phyloP scores from a whole-genome alignment of 2,888 invertebrate genomes.

The Nomada goodeniana region DNA sequence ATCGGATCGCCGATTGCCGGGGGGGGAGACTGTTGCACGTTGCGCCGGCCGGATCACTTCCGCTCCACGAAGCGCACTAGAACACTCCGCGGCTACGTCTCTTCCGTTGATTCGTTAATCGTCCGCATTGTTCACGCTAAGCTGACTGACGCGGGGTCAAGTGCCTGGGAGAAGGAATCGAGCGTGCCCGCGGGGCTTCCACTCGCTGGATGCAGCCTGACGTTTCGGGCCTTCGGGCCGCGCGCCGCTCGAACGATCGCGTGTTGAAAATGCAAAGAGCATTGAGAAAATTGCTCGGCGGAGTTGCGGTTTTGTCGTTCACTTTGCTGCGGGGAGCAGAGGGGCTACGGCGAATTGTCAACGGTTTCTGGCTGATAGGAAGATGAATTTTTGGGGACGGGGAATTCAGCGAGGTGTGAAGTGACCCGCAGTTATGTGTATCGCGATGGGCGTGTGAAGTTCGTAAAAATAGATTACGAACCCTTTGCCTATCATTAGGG shows the following conservation, averaged over 20 bases:
- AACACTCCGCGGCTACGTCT: slow-evolving; percentile 65
- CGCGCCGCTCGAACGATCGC: not conserved
- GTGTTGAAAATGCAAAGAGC: not conserved
- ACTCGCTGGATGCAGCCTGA: slow-evolving; percentile 16
- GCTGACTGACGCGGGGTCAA: slow-evolving; percentile 55
- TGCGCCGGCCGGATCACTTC: slow-evolving; percentile 70
- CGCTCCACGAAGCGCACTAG: slow-evolving; percentile 72
- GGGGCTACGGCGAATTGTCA: no score
- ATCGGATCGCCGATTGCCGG: slow-evolving; percentile 78
- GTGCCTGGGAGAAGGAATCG: slow-evolving; percentile 31
- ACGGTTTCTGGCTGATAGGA: no score
- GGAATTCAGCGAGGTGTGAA: no score
- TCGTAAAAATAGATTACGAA: no score
- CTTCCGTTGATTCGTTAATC: slow-evolving; percentile 68
- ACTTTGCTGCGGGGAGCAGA: no score
- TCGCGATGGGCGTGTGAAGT: no score
- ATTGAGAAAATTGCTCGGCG: not conserved
- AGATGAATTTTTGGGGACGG: no score
- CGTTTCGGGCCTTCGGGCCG: not conserved
- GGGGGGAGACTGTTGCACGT: slow-evolving; percentile 56
- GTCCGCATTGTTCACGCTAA: slow-evolving; percentile 60
- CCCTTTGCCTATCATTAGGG: no score
- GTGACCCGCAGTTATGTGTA: no score
- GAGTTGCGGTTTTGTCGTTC: no score
- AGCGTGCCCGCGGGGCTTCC: slow-evolving; percentile 27